Conservation (phyloP, 1,140 invertebrate species). For the Arctopsyche grandis region DNA sequence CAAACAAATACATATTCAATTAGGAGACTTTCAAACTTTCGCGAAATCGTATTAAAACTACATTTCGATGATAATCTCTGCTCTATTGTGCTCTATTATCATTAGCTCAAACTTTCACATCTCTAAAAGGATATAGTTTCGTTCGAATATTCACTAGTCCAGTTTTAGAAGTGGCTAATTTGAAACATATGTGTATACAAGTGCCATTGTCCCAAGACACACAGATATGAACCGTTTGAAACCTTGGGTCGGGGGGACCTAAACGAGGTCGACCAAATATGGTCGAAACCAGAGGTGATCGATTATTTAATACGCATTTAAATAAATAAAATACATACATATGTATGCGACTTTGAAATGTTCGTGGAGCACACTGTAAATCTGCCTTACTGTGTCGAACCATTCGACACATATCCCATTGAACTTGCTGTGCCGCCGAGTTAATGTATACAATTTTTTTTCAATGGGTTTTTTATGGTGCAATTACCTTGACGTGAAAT, state of each 20-base stretch:
- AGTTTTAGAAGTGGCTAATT: background rate
- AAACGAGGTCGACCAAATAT: conserved; percentile 41
- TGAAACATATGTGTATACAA: background rate
- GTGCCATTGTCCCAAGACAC: background rate
- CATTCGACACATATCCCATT: background rate
- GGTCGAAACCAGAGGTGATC: conserved; percentile 26
- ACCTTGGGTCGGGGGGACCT: conserved; percentile 17
- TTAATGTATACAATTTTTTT: background rate
- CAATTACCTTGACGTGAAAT: background rate
- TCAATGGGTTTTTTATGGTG: background rate
- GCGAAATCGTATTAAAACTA: no score
- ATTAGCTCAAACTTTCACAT: no score
- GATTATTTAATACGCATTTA: conserved; percentile 32
- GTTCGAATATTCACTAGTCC: no score
- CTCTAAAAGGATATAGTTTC: no score
- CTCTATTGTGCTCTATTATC: no score
- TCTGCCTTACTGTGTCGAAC: background rate
- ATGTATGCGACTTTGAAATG: conserved; percentile 34
- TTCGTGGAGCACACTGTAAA: background rate
- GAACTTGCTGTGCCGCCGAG: background rate
- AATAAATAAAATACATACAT: conserved; percentile 25
- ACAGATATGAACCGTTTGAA: background rate
- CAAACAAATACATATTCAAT: no score
- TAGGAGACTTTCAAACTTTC: no score
- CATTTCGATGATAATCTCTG: no score